phyloP scores from a whole-genome alignment of 2,113 vertebrate species.

The Larimichthys polyactis region DNA sequence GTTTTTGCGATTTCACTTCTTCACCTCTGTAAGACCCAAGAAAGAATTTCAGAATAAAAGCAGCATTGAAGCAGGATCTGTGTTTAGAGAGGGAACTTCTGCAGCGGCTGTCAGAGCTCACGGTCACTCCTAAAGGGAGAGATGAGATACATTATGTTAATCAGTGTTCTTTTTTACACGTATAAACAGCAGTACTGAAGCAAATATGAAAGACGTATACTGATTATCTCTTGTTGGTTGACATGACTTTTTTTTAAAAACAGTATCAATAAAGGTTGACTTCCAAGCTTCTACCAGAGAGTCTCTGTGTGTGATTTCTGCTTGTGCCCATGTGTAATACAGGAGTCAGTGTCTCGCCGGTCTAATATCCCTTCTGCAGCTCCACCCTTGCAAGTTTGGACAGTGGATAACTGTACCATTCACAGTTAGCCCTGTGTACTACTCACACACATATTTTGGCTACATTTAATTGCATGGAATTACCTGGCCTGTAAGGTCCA shows the following conservation, averaged over 20 bases:
- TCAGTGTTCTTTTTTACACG: slow-evolving; percentile 59
- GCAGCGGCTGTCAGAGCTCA: neutral
- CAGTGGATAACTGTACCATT: slow-evolving; percentile 26
- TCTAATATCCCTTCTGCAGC: slow-evolving; percentile 1
- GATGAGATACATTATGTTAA: slow-evolving; percentile 56
- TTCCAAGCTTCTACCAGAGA: slow-evolving; percentile 76
- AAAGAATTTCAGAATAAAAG: neutral
- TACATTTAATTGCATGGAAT: neutral
- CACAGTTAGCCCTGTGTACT: slow-evolving; percentile 19
- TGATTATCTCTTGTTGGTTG: slow-evolving; percentile 61
- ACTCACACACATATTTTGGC: neutral
- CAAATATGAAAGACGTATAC: slow-evolving; percentile 75
- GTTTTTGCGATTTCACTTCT: neutral
- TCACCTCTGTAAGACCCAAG: neutral
- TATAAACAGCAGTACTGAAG: slow-evolving; percentile 77
- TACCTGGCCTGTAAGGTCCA: neutral
- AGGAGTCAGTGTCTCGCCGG: neutral
- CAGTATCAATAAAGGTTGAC: slow-evolving; percentile 85
- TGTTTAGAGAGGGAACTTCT: slow-evolving; percentile 2
- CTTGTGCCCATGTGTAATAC: neutral
- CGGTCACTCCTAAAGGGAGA: neutral
- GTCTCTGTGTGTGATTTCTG: slow-evolving; percentile 36
- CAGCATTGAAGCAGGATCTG: slow-evolving; percentile 4
- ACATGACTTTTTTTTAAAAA: slow-evolving; percentile 69
- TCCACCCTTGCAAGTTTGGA: slow-evolving; percentile 5